phyloP scores from a whole-genome alignment of 2,888 invertebrate species.

The Camponotus fellah region DNA sequence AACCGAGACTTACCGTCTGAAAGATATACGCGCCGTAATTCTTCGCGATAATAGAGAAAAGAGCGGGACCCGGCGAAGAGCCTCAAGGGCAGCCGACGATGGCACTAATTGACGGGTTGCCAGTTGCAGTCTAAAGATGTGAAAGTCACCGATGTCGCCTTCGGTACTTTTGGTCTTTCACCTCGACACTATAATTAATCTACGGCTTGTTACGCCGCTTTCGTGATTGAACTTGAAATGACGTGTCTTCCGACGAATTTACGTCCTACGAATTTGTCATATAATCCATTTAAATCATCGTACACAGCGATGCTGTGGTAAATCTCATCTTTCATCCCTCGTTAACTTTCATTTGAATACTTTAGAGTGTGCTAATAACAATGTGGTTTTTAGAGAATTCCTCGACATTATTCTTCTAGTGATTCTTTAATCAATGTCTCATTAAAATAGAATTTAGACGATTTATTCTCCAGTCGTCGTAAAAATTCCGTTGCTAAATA shows the following conservation, averaged over 20 bases:
- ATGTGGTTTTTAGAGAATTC: background rate
- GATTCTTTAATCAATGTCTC: background rate
- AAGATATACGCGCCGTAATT: constrained; percentile 74
- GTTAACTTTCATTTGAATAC: background rate
- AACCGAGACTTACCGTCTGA: constrained; percentile 65
- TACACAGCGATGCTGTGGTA: background rate
- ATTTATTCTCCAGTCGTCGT: background rate
- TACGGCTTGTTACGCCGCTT: constrained; percentile 72
- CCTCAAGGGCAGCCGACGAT: constrained; percentile 71
- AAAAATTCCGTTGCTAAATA: constrained; percentile 26
- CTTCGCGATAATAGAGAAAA: constrained; percentile 77
- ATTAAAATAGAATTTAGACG: background rate
- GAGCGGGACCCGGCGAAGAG: constrained; percentile 52
- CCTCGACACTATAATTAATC: constrained; percentile 77
- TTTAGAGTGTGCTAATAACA: background rate
- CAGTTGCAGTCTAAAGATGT: constrained; percentile 69
- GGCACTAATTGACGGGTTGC: constrained; percentile 80
- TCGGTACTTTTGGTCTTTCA: constrained; percentile 74
- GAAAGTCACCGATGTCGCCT: constrained; percentile 76
- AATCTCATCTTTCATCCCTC: background rate
- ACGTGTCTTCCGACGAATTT: constrained; percentile 12
- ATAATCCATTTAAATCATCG: background rate
- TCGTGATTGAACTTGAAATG: constrained; percentile 63
- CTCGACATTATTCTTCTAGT: background rate
- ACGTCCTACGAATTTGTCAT: background rate